These are phyloP conservation scores for Benitochromis conjunctus DNA, from an alignment of 2,113 vertebrate genomes.

Conservation along the genomic window DNA sequence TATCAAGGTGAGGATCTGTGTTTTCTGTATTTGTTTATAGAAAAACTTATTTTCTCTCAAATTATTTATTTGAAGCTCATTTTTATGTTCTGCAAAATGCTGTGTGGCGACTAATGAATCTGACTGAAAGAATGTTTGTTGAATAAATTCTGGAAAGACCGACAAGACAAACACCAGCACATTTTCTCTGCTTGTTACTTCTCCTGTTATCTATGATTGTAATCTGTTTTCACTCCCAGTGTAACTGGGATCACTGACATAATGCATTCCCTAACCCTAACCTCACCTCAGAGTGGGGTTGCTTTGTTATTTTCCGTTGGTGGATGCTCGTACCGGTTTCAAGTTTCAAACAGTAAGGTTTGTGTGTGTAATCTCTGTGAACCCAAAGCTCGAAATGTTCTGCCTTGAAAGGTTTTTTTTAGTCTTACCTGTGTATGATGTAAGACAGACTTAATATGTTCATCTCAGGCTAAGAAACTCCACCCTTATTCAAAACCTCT, in stretches of 20 bases:
- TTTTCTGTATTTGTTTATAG: too few relatives aligned
- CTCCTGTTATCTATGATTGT: not conserved
- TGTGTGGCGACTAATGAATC: not conserved
- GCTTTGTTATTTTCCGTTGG: not conserved
- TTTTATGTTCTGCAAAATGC: not conserved
- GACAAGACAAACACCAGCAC: not conserved
- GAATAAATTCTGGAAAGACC: not conserved
- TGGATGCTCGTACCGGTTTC: not conserved
- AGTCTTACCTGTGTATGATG: not conserved
- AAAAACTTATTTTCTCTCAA: too few relatives aligned
- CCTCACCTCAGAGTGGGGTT: not conserved
- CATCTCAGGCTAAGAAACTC: not conserved
- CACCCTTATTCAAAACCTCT: not conserved
- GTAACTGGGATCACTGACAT: not conserved
- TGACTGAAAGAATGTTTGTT: not conserved
- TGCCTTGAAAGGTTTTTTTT: not conserved
- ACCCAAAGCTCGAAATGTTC: not conserved
- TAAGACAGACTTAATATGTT: not conserved
- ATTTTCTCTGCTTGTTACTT: not conserved
- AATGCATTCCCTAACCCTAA: not conserved
- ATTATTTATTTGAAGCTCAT: too few relatives aligned
- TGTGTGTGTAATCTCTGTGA: not conserved
- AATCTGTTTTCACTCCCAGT: not conserved
- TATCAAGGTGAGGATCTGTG: too few relatives aligned
- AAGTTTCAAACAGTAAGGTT: not conserved